A percentile compares a stretch with the other conserved stretches of the same genome.
phyloP scores from a whole-genome alignment of 1,140 invertebrate genomes.

The Himalopsyche phryganea region DNA sequence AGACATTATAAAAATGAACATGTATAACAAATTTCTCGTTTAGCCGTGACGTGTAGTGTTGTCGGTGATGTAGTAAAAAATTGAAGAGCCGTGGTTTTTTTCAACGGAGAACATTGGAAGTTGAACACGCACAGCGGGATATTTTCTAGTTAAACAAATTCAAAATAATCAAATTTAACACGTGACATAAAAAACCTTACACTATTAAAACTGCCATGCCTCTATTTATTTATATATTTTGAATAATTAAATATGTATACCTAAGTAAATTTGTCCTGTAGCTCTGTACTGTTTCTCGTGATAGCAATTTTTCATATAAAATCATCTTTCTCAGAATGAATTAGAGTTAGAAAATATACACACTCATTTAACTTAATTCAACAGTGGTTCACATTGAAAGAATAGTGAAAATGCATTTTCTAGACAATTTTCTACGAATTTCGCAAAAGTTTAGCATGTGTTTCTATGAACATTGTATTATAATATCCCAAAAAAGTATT shows the following conservation, averaged over 20 bases:
- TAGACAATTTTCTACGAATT: too few relatives aligned
- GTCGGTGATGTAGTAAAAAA: not conserved
- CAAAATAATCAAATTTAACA: slow-evolving; percentile 15
- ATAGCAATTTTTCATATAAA: slow-evolving; percentile 27
- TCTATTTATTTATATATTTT: slow-evolving; percentile 29
- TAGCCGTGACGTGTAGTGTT: slow-evolving; percentile 12
- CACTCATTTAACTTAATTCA: not conserved
- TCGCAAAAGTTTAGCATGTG: too few relatives aligned
- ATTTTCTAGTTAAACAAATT: slow-evolving; percentile 31
- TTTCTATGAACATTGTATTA: too few relatives aligned
- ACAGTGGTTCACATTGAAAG: too few relatives aligned
- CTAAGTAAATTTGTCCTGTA: slow-evolving; percentile 31
- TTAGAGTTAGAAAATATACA: slow-evolving; percentile 21
- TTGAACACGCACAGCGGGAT: slow-evolving; percentile 12
- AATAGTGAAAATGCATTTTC: too few relatives aligned
- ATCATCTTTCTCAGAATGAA: slow-evolving; percentile 20
- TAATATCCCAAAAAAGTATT: too few relatives aligned
- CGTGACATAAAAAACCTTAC: slow-evolving; percentile 19
- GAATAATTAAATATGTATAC: slow-evolving; percentile 22
- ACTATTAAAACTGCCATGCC: slow-evolving; percentile 33
- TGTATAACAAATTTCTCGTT: slow-evolving; percentile 32
- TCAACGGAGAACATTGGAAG: not conserved
- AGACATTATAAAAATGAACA: slow-evolving; percentile 29
- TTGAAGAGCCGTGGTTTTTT: not conserved
- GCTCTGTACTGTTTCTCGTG: slow-evolving; percentile 25